Percentiles rank a stretch among this genome's conserved stretches.
Evolutionary conservation across 2,113 vertebrate genomes (phyloP).

Genomic region (Neotoma lepida): DNA sequence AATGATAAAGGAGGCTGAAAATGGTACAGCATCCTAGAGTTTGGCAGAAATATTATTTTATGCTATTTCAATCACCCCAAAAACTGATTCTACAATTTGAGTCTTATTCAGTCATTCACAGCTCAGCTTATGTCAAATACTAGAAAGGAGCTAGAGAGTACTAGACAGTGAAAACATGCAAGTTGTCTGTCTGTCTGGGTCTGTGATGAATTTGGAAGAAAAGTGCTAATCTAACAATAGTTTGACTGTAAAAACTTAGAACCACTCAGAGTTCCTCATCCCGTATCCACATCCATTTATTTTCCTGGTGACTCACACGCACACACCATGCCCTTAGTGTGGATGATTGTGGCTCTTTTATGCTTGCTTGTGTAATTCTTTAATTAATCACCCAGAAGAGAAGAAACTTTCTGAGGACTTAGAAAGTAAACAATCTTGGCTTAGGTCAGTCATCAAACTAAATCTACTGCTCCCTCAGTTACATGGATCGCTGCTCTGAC

Average conservation of each 20-base stretch:
- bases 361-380: constrained; percentile 8
- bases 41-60: neutral
- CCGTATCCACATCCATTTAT: neutral
- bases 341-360: neutral
- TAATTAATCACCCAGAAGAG: constrained; percentile 54
- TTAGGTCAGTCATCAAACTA: constrained; percentile 12
- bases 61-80: neutral
- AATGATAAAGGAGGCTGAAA: neutral
- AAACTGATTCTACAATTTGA: neutral
- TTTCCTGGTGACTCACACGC: neutral
- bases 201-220: neutral
- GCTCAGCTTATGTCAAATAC: too few species aligned
- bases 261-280: neutral
- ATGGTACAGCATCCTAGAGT: neutral
- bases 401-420: neutral
- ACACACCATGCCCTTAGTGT: neutral
- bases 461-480: constrained; percentile 58
- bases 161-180: neutral
- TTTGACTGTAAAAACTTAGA: neutral
- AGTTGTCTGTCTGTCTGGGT: neutral
- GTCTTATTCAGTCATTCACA: neutral
- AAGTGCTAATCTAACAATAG: neutral
- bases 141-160: neutral
- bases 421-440: constrained; percentile 21
- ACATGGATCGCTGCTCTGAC: constrained; percentile 26